phyloP scores from a whole-genome alignment of 2,888 invertebrate species.

The Anthophora plumipes region DNA sequence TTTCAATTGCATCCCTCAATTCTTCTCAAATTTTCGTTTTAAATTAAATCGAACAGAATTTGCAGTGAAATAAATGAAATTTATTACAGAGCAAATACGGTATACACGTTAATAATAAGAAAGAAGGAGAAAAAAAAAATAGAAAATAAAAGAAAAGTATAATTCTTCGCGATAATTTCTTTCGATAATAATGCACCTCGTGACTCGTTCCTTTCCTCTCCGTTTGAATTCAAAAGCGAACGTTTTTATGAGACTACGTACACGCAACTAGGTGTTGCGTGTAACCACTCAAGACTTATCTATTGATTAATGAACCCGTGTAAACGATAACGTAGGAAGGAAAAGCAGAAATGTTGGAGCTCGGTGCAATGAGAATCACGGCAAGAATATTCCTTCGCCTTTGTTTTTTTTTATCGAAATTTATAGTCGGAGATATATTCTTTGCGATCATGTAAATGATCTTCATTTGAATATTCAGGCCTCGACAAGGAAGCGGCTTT shows the following conservation, averaged over 20 bases:
- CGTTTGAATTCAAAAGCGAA: not conserved
- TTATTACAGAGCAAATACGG: too few species aligned
- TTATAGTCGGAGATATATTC: not conserved
- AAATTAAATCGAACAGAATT: not conserved
- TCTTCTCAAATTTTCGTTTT: not conserved
- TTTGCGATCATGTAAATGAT: not conserved
- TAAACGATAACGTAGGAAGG: slow-evolving; percentile 28
- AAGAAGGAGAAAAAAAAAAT: too few species aligned
- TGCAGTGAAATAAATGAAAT: not conserved
- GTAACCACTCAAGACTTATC: slow-evolving; percentile 40
- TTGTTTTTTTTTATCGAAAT: slow-evolving; percentile 1
- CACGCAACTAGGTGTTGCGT: slow-evolving; percentile 32
- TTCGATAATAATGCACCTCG: not conserved
- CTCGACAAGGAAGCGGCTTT: not conserved
- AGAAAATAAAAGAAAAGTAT: not conserved
- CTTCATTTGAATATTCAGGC: not conserved
- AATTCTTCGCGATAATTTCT: not conserved
- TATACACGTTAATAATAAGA: not conserved
- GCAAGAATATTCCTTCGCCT: not conserved
- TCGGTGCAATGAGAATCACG: not conserved
- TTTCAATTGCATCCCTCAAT: not conserved
- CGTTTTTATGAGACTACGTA: slow-evolving; percentile 16
- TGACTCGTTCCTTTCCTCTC: not conserved
- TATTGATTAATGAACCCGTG: slow-evolving; percentile 46
- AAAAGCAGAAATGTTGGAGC: slow-evolving; percentile 12